These are phyloP conservation scores for Oryzias celebensis DNA, from an alignment of 2,113 vertebrate genomes.

Conservation along the genomic window DNA sequence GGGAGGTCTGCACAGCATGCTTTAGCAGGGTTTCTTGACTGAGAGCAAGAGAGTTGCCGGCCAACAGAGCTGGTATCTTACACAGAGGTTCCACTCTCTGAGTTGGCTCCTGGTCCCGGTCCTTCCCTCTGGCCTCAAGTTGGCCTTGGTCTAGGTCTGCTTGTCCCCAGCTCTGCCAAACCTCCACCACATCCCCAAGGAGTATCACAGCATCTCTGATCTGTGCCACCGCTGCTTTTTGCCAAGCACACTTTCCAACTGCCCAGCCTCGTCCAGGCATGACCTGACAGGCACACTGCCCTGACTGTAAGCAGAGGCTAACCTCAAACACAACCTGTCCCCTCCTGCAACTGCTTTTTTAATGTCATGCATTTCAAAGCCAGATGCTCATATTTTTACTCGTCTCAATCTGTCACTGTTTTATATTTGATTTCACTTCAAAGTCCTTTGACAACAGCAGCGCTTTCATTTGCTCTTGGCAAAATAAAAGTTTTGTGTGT, in stretches of 20 bases:
- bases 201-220: slow-evolving; percentile 66
- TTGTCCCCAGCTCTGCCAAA: slow-evolving; percentile 56
- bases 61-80: slow-evolving; percentile 35
- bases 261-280: slow-evolving; percentile 48
- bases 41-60: slow-evolving; percentile 39
- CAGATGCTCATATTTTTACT: slow-evolving; percentile 21
- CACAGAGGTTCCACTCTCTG: slow-evolving; percentile 58
- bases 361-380: slow-evolving; percentile 33
- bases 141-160: slow-evolving; percentile 58
- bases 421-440: slow-evolving; percentile 13
- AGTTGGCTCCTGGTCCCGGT: slow-evolving; percentile 50
- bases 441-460: slow-evolving; percentile 43
- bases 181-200: slow-evolving; percentile 55
- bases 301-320: slow-evolving; percentile 51
- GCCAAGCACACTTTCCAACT: slow-evolving; percentile 59
- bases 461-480: slow-evolving; percentile 34
- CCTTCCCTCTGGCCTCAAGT: slow-evolving; percentile 65
- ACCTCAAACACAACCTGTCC: slow-evolving; percentile 39
- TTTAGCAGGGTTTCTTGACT: slow-evolving; percentile 49
- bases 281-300: slow-evolving; percentile 59
- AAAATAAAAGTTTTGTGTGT: slow-evolving; percentile 58
- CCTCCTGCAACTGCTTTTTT: slow-evolving; percentile 30
- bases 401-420: slow-evolving; percentile 25
- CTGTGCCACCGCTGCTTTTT: slow-evolving; percentile 30
- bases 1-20: slow-evolving; percentile 42